Conservation (phyloP, 2,888 invertebrate genomes). For the Synergus umbraculus region DNA sequence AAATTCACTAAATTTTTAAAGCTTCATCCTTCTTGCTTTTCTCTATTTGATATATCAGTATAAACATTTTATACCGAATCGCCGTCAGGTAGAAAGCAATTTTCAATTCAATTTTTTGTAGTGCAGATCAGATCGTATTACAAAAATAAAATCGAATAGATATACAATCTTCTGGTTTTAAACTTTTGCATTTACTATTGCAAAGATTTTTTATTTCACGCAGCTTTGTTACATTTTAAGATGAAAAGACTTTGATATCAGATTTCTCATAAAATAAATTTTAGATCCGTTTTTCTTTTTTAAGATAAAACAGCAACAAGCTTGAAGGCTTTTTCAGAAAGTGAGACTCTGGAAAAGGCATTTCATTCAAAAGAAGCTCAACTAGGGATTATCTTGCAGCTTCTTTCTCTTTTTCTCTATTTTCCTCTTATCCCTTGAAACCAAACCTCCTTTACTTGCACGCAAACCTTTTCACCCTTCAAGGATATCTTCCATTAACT, state of each 20-base stretch:
- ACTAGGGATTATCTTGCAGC: constrained; percentile 62
- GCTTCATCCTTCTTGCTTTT: background rate
- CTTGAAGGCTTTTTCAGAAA: constrained; percentile 7
- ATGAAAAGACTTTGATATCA: background rate
- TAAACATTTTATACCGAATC: background rate
- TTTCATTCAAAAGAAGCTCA: constrained; percentile 56
- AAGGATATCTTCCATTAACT: constrained; percentile 66
- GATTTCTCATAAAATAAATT: background rate
- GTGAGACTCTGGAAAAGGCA: constrained; percentile 53
- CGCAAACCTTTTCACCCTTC: constrained; percentile 29
- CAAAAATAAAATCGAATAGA: background rate
- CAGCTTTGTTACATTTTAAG: background rate
- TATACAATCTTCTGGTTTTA: background rate
- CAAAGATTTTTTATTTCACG: background rate
- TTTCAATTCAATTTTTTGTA: background rate
- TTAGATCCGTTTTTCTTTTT: background rate
- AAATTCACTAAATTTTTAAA: background rate
- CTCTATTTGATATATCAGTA: background rate
- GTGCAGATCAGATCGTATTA: background rate
- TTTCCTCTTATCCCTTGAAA: constrained; percentile 35
- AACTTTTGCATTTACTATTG: background rate
- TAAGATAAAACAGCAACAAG: constrained; percentile 5
- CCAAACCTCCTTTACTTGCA: constrained; percentile 3
- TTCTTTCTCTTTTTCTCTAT: constrained; percentile 48
- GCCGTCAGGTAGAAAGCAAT: background rate